A percentile compares a stretch with the other conserved stretches of the same genome.
phyloP scores from a whole-genome alignment of 1,140 invertebrate species.

The Drosophila sproati region DNA sequence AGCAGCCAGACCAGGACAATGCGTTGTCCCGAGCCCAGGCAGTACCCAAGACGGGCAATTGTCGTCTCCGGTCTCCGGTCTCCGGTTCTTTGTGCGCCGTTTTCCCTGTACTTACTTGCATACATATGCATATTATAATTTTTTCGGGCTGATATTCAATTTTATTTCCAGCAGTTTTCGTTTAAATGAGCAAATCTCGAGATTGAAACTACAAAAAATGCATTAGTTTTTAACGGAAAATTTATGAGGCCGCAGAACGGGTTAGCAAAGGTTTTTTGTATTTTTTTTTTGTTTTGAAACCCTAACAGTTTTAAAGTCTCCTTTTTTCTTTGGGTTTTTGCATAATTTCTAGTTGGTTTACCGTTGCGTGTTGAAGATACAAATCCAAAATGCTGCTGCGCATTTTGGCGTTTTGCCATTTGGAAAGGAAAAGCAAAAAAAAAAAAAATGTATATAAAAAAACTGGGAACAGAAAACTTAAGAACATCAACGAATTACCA shows the following conservation, averaged over 20 bases:
- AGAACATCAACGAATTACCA: constrained; percentile 5
- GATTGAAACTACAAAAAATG: constrained; percentile 41
- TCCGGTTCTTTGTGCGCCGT: constrained; percentile 24
- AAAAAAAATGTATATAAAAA: not conserved
- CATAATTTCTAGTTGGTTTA: constrained; percentile 54
- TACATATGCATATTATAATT: not conserved
- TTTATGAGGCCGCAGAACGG: constrained; percentile 64
- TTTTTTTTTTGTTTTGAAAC: not conserved
- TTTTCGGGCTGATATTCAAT: constrained; percentile 57
- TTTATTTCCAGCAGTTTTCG: constrained; percentile 59
- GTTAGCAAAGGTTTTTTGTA: constrained; percentile 25
- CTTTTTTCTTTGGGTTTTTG: constrained; percentile 40
- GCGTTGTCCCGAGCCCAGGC: constrained; percentile 13
- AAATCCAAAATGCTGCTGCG: constrained; percentile 55
- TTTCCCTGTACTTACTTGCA: constrained; percentile 5
- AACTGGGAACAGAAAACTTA: not conserved
- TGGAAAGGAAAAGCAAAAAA: not conserved
- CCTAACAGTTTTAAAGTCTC: too few relatives aligned
- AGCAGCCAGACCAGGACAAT: constrained; percentile 19
- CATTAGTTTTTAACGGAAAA: constrained; percentile 81
- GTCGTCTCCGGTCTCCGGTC: constrained; percentile 56
- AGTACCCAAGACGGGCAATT: constrained; percentile 70
- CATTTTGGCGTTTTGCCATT: constrained; percentile 10
- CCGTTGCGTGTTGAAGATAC: constrained; percentile 75
- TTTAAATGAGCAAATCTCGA: constrained; percentile 77